Percentiles rank a stretch among this genome's conserved stretches.
Evolutionary conservation across 2,797 vertebrate genomes (phyloP).

Genomic region (Hapalemur alaotrensis): DNA sequence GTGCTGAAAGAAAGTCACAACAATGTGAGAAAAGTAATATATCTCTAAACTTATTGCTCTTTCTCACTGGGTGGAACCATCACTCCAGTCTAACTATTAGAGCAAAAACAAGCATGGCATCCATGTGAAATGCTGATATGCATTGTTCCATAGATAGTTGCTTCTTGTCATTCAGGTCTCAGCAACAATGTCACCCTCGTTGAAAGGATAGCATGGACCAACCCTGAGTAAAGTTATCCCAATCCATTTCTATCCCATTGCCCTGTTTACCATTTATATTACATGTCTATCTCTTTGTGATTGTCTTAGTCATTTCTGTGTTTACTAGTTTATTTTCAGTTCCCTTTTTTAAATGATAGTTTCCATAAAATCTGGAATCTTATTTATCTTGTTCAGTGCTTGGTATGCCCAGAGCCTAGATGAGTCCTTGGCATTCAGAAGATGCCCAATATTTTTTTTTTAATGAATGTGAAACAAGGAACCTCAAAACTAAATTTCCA

Average conservation of each 20-base stretch:
- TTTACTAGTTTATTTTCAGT: not conserved
- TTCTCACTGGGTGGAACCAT: not conserved
- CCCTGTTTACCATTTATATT: not conserved
- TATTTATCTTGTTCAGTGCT: not conserved
- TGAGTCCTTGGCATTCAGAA: not conserved
- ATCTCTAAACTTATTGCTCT: not conserved
- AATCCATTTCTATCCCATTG: not conserved
- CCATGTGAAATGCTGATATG: not conserved
- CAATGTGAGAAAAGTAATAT: not conserved
- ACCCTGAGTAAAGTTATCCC: not conserved
- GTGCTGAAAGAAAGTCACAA: not conserved
- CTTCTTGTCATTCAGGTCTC: not conserved
- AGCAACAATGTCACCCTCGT: not conserved
- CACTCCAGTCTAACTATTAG: not conserved
- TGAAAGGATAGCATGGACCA: not conserved
- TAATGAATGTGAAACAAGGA: not conserved
- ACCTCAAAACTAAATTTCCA: not conserved
- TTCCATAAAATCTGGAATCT: not conserved
- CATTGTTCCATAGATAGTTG: not conserved
- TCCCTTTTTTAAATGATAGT: not conserved
- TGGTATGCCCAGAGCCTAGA: not conserved
- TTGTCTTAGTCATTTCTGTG: not conserved
- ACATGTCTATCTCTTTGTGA: not conserved
- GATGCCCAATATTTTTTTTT: not conserved
- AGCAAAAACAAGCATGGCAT: not conserved